phyloP scores from a whole-genome alignment of 2,797 vertebrate genomes.

The Hapalemur alaotrensis region DNA sequence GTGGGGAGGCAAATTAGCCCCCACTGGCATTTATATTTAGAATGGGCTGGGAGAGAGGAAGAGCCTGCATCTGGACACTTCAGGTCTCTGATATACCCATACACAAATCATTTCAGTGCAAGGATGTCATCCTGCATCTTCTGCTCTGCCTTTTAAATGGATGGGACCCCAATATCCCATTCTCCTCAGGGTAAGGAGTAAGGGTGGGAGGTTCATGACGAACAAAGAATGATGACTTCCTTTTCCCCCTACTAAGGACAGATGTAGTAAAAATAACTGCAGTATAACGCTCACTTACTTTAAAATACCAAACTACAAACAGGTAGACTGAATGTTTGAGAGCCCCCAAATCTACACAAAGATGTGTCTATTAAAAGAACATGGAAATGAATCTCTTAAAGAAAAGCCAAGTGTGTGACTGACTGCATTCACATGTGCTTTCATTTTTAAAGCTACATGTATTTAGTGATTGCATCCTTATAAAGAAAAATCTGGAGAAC shows the following conservation, averaged over 20 bases:
- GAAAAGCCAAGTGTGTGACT: conserved; percentile 70
- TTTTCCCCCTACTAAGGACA: conserved; percentile 1
- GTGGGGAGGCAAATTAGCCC: conserved; percentile 50
- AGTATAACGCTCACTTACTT: conserved; percentile 19
- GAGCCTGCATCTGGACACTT: conserved; percentile 41
- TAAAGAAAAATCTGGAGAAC: conserved; percentile 59
- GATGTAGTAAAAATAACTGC: conserved; percentile 35
- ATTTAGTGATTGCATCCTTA: conserved; percentile 63
- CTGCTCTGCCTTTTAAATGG: conserved; percentile 63
- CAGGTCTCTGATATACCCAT: conserved; percentile 57
- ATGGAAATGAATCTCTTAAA: conserved; percentile 49
- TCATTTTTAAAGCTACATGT: conserved; percentile 66
- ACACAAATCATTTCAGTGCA: conserved; percentile 69
- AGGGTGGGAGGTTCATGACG: conserved; percentile 4
- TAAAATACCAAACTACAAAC: conserved; percentile 54
- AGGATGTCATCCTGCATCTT: conserved; percentile 63
- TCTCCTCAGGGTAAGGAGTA: conserved; percentile 10
- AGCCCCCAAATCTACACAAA: conserved; percentile 44
- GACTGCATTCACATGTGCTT: conserved; percentile 66
- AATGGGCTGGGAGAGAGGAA: conserved; percentile 9
- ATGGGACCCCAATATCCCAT: conserved; percentile 51
- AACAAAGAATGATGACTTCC: conserved; percentile 71
- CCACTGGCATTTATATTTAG: conserved; percentile 47
- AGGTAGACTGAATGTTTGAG: conserved; percentile 61
- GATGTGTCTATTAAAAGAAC: conserved; percentile 48